phyloP scores from a whole-genome alignment of 1,140 invertebrate species.

The Drosophila saltans region DNA sequence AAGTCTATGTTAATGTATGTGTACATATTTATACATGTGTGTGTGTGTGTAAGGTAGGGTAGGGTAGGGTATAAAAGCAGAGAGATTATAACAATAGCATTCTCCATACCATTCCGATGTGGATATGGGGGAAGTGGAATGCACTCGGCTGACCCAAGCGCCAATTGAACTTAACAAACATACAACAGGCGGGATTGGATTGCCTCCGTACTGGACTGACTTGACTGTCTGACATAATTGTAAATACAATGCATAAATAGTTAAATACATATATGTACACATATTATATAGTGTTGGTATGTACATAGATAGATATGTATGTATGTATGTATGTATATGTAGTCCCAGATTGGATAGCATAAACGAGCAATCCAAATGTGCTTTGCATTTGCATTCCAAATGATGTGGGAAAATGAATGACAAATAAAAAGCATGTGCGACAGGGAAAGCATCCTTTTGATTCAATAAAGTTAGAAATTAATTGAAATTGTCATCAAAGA shows the following conservation, averaged over 20 bases:
- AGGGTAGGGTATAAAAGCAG: slow-evolving; percentile 6
- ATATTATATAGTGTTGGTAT: too few species aligned
- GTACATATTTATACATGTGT: neutral
- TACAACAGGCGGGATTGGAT: slow-evolving; percentile 46
- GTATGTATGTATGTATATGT: slow-evolving; percentile 1
- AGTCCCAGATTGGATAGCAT: slow-evolving; percentile 25
- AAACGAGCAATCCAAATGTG: slow-evolving; percentile 33
- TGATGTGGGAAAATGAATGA: slow-evolving; percentile 36
- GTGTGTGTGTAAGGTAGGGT: neutral
- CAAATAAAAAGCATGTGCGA: slow-evolving; percentile 1
- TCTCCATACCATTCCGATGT: slow-evolving; percentile 1
- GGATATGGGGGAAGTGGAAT: slow-evolving; percentile 61
- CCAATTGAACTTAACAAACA: slow-evolving; percentile 78
- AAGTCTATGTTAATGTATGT: neutral
- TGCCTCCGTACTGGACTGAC: slow-evolving; percentile 2
- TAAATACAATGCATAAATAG: slow-evolving; percentile 75
- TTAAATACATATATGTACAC: slow-evolving; percentile 25
- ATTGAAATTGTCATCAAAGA: neutral
- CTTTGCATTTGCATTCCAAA: slow-evolving; percentile 12
- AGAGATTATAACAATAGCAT: slow-evolving; percentile 7
- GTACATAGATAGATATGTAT: neutral
- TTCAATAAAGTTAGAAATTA: slow-evolving; percentile 6
- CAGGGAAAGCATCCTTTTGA: neutral
- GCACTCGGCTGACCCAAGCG: slow-evolving; percentile 78
- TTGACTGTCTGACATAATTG: slow-evolving; percentile 60